phyloP scores from a whole-genome alignment of 2,113 vertebrate species.

The Gila orcuttii region DNA sequence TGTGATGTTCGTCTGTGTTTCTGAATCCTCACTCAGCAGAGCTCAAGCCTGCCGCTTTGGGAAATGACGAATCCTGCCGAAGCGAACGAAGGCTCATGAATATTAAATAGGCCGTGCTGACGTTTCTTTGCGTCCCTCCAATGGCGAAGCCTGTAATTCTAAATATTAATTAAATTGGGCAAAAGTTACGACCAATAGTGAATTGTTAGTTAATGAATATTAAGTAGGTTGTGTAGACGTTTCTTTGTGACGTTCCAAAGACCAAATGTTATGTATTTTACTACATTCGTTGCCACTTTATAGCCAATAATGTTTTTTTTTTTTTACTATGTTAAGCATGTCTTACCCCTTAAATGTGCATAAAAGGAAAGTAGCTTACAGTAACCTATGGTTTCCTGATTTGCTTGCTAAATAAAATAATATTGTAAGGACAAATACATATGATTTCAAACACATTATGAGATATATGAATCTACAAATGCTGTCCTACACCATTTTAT shows the following conservation, averaged over 20 bases:
- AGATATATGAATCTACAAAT: not conserved
- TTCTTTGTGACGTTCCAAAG: not conserved
- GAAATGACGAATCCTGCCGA: slow-evolving; percentile 9
- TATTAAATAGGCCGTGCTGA: not conserved
- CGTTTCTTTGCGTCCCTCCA: not conserved
- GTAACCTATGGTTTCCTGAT: not conserved
- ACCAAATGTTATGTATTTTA: not conserved
- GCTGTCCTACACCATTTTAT: not conserved
- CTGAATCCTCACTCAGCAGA: not conserved
- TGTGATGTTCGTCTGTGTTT: not conserved
- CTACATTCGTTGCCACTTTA: not conserved
- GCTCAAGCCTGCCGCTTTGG: slow-evolving; percentile 36
- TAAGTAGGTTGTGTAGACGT: not conserved
- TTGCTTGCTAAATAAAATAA: not conserved
- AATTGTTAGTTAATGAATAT: not conserved
- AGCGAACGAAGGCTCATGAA: slow-evolving; percentile 20
- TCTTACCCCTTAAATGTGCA: not conserved
- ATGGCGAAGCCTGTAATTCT: not conserved
- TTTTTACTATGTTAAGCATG: not conserved
- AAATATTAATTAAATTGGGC: not conserved
- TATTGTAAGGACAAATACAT: not conserved
- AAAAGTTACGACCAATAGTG: not conserved
- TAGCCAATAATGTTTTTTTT: not conserved
- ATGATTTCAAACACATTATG: not conserved
- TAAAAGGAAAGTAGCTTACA: not conserved